These are phyloP conservation scores for Drosophila bunnanda DNA, from an alignment of 2,888 invertebrate genomes.

Conservation along the genomic window DNA sequence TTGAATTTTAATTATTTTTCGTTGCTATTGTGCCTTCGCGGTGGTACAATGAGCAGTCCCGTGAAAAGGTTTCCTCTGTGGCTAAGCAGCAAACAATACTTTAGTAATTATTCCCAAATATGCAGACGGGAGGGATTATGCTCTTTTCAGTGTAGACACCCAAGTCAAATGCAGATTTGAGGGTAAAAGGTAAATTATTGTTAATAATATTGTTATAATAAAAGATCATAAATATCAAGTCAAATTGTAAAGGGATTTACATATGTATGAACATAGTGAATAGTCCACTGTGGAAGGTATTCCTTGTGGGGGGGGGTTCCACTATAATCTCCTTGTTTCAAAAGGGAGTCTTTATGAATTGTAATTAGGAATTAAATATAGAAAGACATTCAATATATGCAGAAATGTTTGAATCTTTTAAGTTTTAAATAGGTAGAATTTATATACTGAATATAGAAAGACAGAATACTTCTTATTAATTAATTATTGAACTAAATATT, in stretches of 20 bases:
- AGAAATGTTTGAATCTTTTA: too few relatives aligned
- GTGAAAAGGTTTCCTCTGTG: slow-evolving; percentile 15
- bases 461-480: too few relatives aligned
- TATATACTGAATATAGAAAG: too few relatives aligned
- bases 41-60: slow-evolving; percentile 32
- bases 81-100: slow-evolving; percentile 31
- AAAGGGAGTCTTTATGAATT: neutral
- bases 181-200: slow-evolving; percentile 36
- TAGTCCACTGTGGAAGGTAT: neutral
- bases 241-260: slow-evolving; percentile 32
- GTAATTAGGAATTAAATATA: neutral
- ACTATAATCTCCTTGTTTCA: neutral
- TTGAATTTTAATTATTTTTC: slow-evolving; percentile 25
- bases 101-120: slow-evolving; percentile 31
- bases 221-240: slow-evolving; percentile 48
- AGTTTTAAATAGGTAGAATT: too few relatives aligned
- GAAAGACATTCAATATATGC: neutral
- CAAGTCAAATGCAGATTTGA: slow-evolving; percentile 32
- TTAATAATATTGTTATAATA: slow-evolving; percentile 42
- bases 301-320: neutral
- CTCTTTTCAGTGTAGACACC: slow-evolving; percentile 27
- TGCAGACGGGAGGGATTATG: slow-evolving; percentile 32
- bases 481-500: too few relatives aligned
- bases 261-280: slow-evolving; percentile 2
- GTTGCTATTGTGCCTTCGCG: neutral